A percentile compares a stretch with the other conserved stretches of the same genome.
Evolutionary conservation across 2,113 vertebrate species (phyloP).

Genomic region (Daubentonia madagascariensis): DNA sequence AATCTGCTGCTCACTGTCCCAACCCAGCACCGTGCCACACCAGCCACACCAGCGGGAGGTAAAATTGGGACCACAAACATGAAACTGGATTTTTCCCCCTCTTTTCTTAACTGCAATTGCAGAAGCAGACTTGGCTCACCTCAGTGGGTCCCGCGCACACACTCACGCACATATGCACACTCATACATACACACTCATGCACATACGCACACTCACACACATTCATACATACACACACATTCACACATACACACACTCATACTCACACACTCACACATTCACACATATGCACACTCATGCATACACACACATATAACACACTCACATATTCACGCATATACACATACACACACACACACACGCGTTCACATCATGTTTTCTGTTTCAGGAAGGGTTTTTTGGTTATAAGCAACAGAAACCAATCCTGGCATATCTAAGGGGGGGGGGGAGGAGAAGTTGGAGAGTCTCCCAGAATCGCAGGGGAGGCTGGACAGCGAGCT

Average conservation of each 20-base stretch:
- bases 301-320: too few relatives aligned
- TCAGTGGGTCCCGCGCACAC: background rate
- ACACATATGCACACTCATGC: background rate
- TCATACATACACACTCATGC: background rate
- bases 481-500: too few relatives aligned
- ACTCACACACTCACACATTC: background rate
- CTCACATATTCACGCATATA: background rate
- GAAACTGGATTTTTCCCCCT: background rate
- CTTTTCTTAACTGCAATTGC: background rate
- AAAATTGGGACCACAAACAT: rapidly evolving
- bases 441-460: background rate
- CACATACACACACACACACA: background rate
- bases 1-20: background rate
- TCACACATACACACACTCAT: background rate
- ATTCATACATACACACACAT: background rate
- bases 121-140: background rate
- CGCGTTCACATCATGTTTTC: background rate
- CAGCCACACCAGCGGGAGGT: background rate
- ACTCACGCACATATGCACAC: background rate
- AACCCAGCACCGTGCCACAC: background rate
- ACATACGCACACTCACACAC: background rate
- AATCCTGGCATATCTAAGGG: background rate
- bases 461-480: background rate
- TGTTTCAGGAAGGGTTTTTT: background rate
- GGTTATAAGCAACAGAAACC: background rate